Base-by-base conservation (phyloP, 2,113 vertebrate genomes). In the Pica pica region DNA sequence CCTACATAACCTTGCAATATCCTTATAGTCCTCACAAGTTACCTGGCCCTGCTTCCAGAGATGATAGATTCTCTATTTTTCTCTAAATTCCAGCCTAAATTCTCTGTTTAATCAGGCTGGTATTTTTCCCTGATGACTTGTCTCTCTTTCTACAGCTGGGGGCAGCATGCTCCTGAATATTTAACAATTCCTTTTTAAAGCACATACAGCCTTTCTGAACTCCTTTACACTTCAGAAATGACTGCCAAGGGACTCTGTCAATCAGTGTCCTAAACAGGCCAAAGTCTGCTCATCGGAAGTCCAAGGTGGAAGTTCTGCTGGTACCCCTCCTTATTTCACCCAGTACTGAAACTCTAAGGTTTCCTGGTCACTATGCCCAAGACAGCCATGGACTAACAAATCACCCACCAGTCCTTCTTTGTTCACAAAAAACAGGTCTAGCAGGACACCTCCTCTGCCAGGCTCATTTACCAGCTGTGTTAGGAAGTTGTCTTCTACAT, bases 21-120 rank as follows among this genome's bases (percentile, higher is more conserved):
- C 6, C 5, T 65, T 44, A 19, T 33, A 19, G 10, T 19, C 42
- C 31, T 57, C 0, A 0, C 8, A 44, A 33, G 13, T 37, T 73
- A 57, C 27, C 13, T 42, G 35, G 33, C 37, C 27, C 22, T 44
- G 4, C 27, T 65, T 73, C 27, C 8, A 33, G 33, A 65, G 27
- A 28, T 11, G 5, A 65, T 13, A 57, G 21, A 57, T 19, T 73
- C 4, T 65, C 21, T 73, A 44, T 80, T 50, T 79, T 57, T 4
- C 17, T 46, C 6, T 24, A 23, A 65, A 73, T 88, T 49, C 21
- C 26, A 73, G 14, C 6, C 17, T 56, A 64, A 31, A 4, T 42
- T 81, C 7, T 80, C 67, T 42, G 10, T 73, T 65, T 50, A 44
- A 65, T 35, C 31, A 50, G 67, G 15, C 8, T 56, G 13, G 31